phyloP scores from a whole-genome alignment of 2,888 invertebrate species.

The Chesias legatella region DNA sequence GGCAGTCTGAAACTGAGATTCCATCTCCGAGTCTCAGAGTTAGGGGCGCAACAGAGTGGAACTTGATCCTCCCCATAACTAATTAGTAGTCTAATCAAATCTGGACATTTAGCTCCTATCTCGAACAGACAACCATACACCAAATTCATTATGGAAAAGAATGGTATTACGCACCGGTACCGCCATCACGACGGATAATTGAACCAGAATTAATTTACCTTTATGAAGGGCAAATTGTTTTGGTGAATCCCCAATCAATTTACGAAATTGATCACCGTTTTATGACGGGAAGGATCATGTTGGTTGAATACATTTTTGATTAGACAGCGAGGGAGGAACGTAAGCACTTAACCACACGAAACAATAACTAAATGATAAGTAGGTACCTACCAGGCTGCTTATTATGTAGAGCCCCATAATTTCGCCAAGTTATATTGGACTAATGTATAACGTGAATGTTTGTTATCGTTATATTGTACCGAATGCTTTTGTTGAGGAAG shows the following conservation, averaged over 20 bases:
- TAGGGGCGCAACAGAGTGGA: too few relatives aligned
- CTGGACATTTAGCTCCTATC: too few relatives aligned
- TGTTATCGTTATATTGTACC: too few relatives aligned
- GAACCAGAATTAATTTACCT: conserved; percentile 61
- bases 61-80: too few relatives aligned
- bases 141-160: conserved; percentile 36
- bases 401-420: too few relatives aligned
- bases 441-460: too few relatives aligned
- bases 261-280: conserved; percentile 61
- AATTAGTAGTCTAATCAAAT: too few relatives aligned
- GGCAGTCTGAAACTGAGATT: too few relatives aligned
- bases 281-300: conserved; percentile 28
- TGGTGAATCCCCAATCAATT: conserved; percentile 72
- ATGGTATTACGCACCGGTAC: conserved; percentile 17
- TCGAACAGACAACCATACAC: conserved; percentile 36
- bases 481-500: too few relatives aligned
- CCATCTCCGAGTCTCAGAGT: too few relatives aligned
- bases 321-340: conserved; percentile 11
- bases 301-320: conserved; percentile 23
- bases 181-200: conserved; percentile 51
- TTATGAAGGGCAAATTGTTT: conserved; percentile 72
- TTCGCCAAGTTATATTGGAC: too few relatives aligned
- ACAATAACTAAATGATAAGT: conserved; percentile 1
- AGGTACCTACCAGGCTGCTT: too few relatives aligned
- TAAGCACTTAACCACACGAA: conserved; percentile 2